phyloP scores from a whole-genome alignment of 2,888 invertebrate species.

The Dryocosmus kuriphilus region DNA sequence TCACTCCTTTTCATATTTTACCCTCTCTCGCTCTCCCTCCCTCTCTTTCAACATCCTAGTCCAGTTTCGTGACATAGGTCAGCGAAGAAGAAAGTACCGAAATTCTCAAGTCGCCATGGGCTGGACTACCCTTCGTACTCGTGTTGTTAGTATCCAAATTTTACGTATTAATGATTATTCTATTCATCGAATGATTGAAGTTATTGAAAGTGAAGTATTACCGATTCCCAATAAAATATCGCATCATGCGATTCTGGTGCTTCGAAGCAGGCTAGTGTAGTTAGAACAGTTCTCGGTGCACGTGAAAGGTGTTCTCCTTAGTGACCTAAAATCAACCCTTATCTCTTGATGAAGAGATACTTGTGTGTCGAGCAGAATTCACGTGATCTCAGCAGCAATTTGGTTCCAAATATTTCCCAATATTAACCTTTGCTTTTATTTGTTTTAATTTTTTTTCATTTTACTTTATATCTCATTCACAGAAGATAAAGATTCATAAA shows the following conservation, averaged over 20 bases:
- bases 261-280: constrained; percentile 17
- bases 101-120: constrained; percentile 76
- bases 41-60: constrained; percentile 54
- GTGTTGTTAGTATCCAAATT: constrained; percentile 79
- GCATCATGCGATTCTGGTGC: not conserved
- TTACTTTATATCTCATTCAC: not conserved
- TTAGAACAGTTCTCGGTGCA: constrained; percentile 18
- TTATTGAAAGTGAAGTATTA: constrained; percentile 11
- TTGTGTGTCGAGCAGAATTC: constrained; percentile 2
- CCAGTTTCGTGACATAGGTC: constrained; percentile 69
- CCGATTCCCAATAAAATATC: constrained; percentile 28
- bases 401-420: not conserved
- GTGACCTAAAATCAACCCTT: constrained; percentile 22
- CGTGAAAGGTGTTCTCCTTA: constrained; percentile 31
- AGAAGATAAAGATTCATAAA: not conserved
- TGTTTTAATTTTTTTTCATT: too few species aligned
- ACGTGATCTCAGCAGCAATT: constrained; percentile 23
- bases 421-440: not conserved
- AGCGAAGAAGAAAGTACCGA: constrained; percentile 62
- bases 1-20: constrained; percentile 19
- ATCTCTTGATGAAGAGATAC: constrained; percentile 26
- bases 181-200: not conserved
- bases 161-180: not conserved
- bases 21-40: constrained; percentile 13
- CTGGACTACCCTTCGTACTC: constrained; percentile 80